Conservation (phyloP, 2,888 invertebrate genomes). For the Sphinx pinastri region DNA sequence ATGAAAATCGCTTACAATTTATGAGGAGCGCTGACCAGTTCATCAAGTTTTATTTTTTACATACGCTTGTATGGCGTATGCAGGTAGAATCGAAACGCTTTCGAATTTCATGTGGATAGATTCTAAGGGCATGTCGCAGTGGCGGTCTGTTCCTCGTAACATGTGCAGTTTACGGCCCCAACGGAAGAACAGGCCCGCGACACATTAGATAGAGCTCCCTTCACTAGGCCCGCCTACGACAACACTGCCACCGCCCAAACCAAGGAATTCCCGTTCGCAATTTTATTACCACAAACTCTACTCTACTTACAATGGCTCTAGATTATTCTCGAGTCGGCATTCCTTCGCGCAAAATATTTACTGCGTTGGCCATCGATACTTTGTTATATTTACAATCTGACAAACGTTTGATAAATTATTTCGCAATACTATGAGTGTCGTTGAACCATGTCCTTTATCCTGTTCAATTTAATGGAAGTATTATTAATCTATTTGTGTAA, state of each 20-base stretch:
- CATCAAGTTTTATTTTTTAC: constrained; percentile 35
- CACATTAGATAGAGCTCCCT: constrained; percentile 48
- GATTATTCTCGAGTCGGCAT: constrained; percentile 53
- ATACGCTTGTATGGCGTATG: constrained; percentile 11
- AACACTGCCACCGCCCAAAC: constrained; percentile 39
- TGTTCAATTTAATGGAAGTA: too few relatives aligned
- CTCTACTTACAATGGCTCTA: constrained; percentile 34
- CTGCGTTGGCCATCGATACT: constrained; percentile 30
- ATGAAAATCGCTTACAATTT: constrained; percentile 62
- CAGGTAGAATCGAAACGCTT: neutral
- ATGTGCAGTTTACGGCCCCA: constrained; percentile 66
- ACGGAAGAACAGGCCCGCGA: constrained; percentile 49
- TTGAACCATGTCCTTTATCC: too few relatives aligned
- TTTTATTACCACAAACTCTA: constrained; percentile 53
- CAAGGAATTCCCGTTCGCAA: constrained; percentile 46
- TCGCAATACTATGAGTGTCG: too few relatives aligned
- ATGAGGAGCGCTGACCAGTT: constrained; percentile 38
- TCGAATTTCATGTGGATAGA: constrained; percentile 40
- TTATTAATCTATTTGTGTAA: too few relatives aligned
- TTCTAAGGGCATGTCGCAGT: constrained; percentile 28
- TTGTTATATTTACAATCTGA: constrained; percentile 2
- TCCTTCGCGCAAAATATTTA: constrained; percentile 37
- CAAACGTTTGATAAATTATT: neutral
- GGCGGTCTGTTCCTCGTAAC: constrained; percentile 53
- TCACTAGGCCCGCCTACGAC: constrained; percentile 36